A percentile compares a stretch with the other conserved stretches of the same genome.
Conservation (phyloP, 2,113 vertebrate species). For the Caracal caracal region DNA sequence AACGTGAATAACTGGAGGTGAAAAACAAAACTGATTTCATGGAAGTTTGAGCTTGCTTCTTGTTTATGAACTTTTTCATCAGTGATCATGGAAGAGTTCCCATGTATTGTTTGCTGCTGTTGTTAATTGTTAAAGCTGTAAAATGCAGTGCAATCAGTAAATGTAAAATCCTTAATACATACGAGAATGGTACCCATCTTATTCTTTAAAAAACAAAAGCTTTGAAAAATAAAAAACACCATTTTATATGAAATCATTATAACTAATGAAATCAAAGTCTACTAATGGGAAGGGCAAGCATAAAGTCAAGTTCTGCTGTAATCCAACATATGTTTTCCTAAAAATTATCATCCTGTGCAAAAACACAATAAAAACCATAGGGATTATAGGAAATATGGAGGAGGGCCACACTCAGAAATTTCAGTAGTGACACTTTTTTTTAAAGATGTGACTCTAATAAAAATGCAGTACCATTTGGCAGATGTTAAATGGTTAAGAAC, state of each 20-base stretch:
- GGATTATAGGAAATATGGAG: neutral
- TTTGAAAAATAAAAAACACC: neutral
- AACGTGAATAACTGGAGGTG: slow-evolving; percentile 1
- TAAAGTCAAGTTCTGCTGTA: neutral
- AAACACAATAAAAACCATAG: neutral
- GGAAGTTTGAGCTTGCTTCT: neutral
- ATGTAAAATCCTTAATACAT: neutral
- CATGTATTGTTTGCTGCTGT: neutral
- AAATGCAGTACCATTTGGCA: neutral
- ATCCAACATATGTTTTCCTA: neutral
- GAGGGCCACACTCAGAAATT: neutral
- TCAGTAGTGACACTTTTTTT: neutral
- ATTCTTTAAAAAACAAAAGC: neutral
- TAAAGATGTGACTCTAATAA: neutral
- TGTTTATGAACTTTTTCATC: neutral
- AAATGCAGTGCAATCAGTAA: neutral
- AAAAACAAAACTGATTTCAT: neutral
- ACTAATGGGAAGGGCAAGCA: neutral
- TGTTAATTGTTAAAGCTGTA: neutral
- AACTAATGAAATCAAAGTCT: neutral
- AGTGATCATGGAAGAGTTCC: neutral
- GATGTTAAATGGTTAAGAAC: neutral
- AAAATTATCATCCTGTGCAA: neutral
- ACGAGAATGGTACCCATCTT: neutral
- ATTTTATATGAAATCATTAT: neutral